Evolutionary conservation across 2,888 invertebrate species (phyloP).

Genomic region (Phalangium opilio): DNA sequence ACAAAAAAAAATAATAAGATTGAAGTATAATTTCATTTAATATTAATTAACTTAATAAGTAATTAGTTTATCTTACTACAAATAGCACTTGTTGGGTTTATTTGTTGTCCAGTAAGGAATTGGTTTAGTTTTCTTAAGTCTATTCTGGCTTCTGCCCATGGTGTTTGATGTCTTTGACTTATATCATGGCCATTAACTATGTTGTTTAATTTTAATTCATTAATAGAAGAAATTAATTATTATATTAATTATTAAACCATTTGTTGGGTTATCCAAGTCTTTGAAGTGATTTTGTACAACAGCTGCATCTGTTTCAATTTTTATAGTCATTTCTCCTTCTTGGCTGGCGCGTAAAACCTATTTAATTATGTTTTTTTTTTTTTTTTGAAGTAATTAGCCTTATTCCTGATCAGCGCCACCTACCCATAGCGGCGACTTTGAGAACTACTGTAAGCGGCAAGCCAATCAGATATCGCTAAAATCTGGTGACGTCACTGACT

Average conservation of each 20-base stretch:
- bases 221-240: neutral
- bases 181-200: neutral
- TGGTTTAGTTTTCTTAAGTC: slow-evolving; percentile 64
- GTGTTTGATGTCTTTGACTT: neutral
- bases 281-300: slow-evolving; percentile 66
- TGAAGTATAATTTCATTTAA: neutral
- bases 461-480: no score
- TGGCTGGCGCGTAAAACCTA: slow-evolving; percentile 40
- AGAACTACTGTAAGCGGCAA: no score
- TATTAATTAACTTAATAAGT: neutral
- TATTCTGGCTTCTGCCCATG: slow-evolving; percentile 34
- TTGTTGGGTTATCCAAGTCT: slow-evolving; percentile 48
- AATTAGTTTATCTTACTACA: slow-evolving; percentile 39
- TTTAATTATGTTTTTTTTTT: no score
- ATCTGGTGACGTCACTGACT: no score
- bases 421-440: no score
- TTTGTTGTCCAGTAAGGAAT: slow-evolving; percentile 61
- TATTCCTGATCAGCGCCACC: no score
- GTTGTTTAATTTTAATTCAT: neutral
- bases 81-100: slow-evolving; percentile 51
- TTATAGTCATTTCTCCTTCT: slow-evolving; percentile 51
- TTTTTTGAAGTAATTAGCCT: no score
- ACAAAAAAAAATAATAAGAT: neutral
- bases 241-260: slow-evolving; percentile 21
- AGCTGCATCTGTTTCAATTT: slow-evolving; percentile 62